Conservation (phyloP, 2,113 vertebrate species). For the Elephantulus edwardii region DNA sequence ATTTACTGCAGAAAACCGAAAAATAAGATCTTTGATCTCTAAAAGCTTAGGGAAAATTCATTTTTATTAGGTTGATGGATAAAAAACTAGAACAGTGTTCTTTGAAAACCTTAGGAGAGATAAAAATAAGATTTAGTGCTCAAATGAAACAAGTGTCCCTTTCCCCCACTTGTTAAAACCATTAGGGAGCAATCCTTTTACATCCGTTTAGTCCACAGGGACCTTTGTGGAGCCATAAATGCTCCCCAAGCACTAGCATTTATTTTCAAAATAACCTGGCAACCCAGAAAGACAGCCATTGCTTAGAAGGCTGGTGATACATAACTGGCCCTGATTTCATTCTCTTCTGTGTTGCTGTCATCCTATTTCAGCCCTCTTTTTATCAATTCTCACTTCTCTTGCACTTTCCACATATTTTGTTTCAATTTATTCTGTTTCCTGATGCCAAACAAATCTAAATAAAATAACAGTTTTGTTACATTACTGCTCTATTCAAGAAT, state of each 20-base stretch:
- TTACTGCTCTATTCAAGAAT: not conserved
- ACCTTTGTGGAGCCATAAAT: not conserved
- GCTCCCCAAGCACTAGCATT: not conserved
- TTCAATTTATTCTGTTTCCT: not conserved
- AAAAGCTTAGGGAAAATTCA: constrained; percentile 34
- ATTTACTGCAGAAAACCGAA: constrained; percentile 37
- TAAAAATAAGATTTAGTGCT: not conserved
- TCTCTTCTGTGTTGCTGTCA: not conserved
- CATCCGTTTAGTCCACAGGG: not conserved
- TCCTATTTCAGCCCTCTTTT: not conserved
- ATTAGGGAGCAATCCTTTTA: constrained; percentile 14
- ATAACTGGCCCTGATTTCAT: not conserved
- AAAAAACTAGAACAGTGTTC: constrained; percentile 4
- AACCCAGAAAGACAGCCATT: not conserved
- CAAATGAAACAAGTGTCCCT: not conserved
- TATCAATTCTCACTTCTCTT: not conserved
- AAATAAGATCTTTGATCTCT: constrained; percentile 38
- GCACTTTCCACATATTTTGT: not conserved
- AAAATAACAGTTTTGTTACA: not conserved
- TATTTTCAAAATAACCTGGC: not conserved
- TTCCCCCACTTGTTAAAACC: constrained; percentile 8
- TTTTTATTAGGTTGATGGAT: constrained; percentile 43
- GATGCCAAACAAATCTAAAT: not conserved
- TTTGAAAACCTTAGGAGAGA: constrained; percentile 23
- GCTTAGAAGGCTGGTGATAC: not conserved